Evolutionary conservation across 1,140 invertebrate species (phyloP).

Genomic region (Bombyx mori): ASM3026992v2 NC_085107.1:6633501-6634000

Average conservation of each 20-base stretch:
- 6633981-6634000: constrained; percentile 65
- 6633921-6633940: constrained; percentile 50
- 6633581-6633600: no score
- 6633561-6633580: no score
- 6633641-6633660: no score
- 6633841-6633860: constrained; percentile 42
- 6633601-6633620: no score
- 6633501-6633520: no score
- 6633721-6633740: constrained; percentile 27
- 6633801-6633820: constrained; percentile 58
- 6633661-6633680: no score
- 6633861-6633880: constrained; percentile 33
- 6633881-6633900: constrained; percentile 56
- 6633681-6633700: no score
- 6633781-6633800: constrained; percentile 55
- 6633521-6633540: no score
- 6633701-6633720: no score
- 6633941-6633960: constrained; percentile 60
- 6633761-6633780: constrained; percentile 53
- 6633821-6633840: constrained; percentile 31
- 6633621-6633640: no score
- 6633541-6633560: no score
- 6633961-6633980: constrained; percentile 67
- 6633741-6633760: constrained; percentile 66
- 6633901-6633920: constrained; percentile 57